Conservation (phyloP, 2,113 vertebrate genomes). For the Shinisaurus crocodilurus region DNA sequence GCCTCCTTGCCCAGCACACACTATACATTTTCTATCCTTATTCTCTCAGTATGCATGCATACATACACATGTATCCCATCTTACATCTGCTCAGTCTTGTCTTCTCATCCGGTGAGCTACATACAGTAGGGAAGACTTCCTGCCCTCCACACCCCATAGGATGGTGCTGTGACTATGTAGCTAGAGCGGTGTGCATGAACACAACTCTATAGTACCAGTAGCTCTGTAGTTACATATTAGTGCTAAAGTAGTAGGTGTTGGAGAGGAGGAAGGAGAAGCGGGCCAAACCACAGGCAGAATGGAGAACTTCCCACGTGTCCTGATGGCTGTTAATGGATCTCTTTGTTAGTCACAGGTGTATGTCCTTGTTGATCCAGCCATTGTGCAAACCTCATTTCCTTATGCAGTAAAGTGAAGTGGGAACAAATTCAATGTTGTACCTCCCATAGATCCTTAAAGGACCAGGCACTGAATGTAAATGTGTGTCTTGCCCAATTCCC, state of each 20-base stretch:
- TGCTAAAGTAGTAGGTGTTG: not conserved
- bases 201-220: not conserved
- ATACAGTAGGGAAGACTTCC: too few species aligned
- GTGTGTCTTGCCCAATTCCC: conserved; percentile 6
- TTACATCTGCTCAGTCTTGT: not conserved
- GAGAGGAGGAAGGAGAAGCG: not conserved
- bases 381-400: not conserved
- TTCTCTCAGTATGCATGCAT: not conserved
- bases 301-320: not conserved
- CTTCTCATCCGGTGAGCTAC: too few species aligned
- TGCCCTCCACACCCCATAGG: too few species aligned
- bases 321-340: not conserved
- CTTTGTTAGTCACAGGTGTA: not conserved
- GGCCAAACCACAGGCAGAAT: not conserved
- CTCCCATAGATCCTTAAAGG: not conserved
- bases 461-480: not conserved
- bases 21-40: not conserved
- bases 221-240: not conserved
- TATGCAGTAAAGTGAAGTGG: not conserved
- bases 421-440: not conserved
- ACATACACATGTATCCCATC: not conserved
- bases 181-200: not conserved
- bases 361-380: not conserved
- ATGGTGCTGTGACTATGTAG: too few species aligned
- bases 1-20: not conserved